Evolutionary conservation across 2,797 vertebrate genomes (phyloP), one percentile per base, ranked within the genome.

Genomic region (Staurois parvus): DNA sequence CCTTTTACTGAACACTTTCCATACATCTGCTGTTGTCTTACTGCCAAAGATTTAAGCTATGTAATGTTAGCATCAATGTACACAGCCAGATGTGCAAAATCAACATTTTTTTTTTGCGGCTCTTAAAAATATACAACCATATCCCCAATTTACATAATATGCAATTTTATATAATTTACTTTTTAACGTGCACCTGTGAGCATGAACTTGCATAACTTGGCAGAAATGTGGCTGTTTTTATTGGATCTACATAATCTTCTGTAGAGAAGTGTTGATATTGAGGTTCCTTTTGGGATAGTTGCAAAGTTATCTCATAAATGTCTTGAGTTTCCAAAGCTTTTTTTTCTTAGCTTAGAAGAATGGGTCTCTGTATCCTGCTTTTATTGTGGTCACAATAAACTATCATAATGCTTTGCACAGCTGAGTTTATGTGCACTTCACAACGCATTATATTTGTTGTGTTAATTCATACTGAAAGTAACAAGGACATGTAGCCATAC

Each of bases 21-120:
- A 40, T 86, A 77, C 85, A 83, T 86, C 80, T 86, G 85, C 80
- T 52, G 80, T 42, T 83, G 79, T 86, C 68, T 67, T n/a, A 40
- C 52, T 83, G 85, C 79, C 85, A 83, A 74, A 62, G 68, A 77
- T 32, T 28, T 81, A 59, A 79, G 75, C 69, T 73, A 83, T 83
- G 82, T 83, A 86, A 67, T 79, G 32, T 59, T 83, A 77, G 29
- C 79, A 86, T 66, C 21, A 78, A 67, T 83, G 80, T 83, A 83
- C 37, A 72, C 42, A 77, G 74, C 85, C 79, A 85, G 79, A 86
- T 81, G 45, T 77, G 76, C 69, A 42, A 62, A 86, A 64, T 69
- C 68, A 86, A 83, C 74, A 73, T 37, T 86, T 72, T 45, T 37
- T 34, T 37, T 76, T 29, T 45, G 10, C 11, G 77, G 34, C 8